These are phyloP conservation scores for Holothuria glaberrima DNA, from an alignment of 35 echinoderm and acorn worm species.

Conservation along the genomic window DNA sequence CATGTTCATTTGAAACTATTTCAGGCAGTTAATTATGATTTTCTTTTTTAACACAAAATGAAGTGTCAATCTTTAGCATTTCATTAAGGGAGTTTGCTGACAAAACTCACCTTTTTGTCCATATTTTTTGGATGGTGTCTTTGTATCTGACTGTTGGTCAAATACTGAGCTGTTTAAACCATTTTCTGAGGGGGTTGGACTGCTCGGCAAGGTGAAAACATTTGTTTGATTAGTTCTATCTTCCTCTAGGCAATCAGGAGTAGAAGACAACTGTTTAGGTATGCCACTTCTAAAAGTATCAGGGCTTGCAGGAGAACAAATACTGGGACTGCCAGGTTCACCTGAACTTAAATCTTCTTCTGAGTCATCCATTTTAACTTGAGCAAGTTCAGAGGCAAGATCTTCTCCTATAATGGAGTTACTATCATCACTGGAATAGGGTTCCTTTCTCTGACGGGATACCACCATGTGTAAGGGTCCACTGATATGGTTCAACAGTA, in stretches of 20 bases:
- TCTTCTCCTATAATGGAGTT: constrained; percentile 42
- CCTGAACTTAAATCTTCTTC: not conserved
- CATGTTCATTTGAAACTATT: too few species aligned
- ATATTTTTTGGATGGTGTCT: not conserved
- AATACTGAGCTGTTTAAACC: not conserved
- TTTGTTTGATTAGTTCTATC: not conserved
- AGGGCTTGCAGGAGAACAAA: not conserved
- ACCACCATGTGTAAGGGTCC: constrained; percentile 56
- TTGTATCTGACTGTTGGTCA: not conserved
- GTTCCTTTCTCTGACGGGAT: constrained; percentile 33
- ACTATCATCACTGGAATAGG: constrained; percentile 30
- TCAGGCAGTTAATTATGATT: too few species aligned
- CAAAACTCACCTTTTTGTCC: not conserved
- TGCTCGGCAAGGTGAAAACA: not conserved
- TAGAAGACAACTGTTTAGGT: constrained; percentile 36
- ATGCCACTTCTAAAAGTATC: constrained; percentile 29
- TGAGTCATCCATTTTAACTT: constrained; percentile 41
- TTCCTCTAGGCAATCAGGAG: constrained; percentile 11
- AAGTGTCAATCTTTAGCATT: too few species aligned
- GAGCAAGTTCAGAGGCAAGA: constrained; percentile 76
- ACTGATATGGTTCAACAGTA: constrained; percentile 55
- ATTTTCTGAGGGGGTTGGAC: constrained; percentile 29
- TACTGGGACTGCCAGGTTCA: not conserved
- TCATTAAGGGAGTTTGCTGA: too few species aligned
- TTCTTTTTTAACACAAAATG: too few species aligned